Conservation (phyloP, 2,888 invertebrate species). For the Tupiocoris notatus region DNA sequence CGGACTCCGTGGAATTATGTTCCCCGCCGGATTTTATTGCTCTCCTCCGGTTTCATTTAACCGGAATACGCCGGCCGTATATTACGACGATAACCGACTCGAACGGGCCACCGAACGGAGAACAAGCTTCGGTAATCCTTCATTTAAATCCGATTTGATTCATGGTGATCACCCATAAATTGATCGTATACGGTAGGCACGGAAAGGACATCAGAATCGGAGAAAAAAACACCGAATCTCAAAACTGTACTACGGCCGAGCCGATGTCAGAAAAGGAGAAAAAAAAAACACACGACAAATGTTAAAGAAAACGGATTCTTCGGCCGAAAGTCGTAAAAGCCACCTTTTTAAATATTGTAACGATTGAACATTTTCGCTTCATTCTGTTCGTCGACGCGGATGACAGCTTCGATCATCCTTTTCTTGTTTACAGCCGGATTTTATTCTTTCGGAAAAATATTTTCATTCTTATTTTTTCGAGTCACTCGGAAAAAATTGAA, state of each 20-base stretch:
- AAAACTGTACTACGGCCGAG: background rate
- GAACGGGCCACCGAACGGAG: background rate
- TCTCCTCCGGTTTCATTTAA: background rate
- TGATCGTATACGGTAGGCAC: background rate
- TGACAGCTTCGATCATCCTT: conserved; percentile 41
- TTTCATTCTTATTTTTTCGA: background rate
- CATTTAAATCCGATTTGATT: conserved; percentile 41
- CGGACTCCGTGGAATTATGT: conserved; percentile 14
- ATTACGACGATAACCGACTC: background rate
- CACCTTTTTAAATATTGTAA: conserved; percentile 42
- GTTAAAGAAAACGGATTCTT: background rate
- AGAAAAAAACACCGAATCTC: background rate
- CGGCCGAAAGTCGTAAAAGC: conserved; percentile 33
- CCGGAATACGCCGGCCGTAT: conserved; percentile 10
- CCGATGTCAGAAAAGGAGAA: conserved; percentile 6
- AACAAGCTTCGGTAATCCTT: conserved; percentile 22
- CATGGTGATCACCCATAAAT: conserved; percentile 38
- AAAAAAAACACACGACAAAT: too few relatives aligned
- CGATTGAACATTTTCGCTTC: conserved; percentile 42
- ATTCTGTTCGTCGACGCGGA: background rate
- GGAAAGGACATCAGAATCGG: background rate
- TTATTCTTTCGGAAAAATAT: conserved; percentile 32
- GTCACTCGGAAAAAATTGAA: conserved; percentile 5
- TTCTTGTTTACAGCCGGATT: conserved; percentile 36
- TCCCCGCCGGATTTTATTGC: conserved; percentile 33